Base-by-base conservation (phyloP, 2,888 invertebrate genomes). In the Caenorhabditis afra region DNA sequence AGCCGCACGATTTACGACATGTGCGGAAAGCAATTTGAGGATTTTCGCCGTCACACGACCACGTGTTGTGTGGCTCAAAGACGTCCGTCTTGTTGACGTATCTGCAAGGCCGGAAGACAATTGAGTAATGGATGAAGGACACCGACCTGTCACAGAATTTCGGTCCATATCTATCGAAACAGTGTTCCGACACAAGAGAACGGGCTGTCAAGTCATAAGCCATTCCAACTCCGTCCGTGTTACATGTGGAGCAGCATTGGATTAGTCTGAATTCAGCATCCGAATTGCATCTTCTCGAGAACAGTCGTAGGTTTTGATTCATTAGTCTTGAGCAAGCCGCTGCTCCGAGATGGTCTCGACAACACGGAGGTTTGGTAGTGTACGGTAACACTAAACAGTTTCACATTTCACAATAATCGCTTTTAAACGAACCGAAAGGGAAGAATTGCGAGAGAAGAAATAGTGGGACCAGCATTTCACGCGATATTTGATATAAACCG, bases 51-150 rank as follows among this genome's bases (percentile, higher is more conserved):
- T 85, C 84, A 73, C 87, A 87, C n/a, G 75, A 75, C 85, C 86
- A 85, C 37, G 82, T 75, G 57, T 78, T 81, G 41, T 79, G 79
- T 1, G 82, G 81, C 73, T 83, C 81, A 66, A 86, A 87, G n/a
- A 86, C 82, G 71, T 86, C 87, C 14, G 85, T 87, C 50, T 81
- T 66, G 71, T 87, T 86, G 35, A 86, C 86, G 68, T 85, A 86
- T 76, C 85, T 82, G 50, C 37, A 79, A 75, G 7, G 29, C 4
- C 29, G 29, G 29, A 3, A 7, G 29, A 29, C 29, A n/a, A n/a
- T n/a, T n/a, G n/a, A n/a, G 49, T 45, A 47, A 20, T 20, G 16
- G 10, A 58, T 37, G 16, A 22, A 4, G 18, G 16, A 20, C 35
- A 12, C 7, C 20, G 39, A 83, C 84, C 86, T 79, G 61, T 74